Conservation (phyloP, 92 coral and sea anemone genomes). For the Parazoanthus darwini region DNA sequence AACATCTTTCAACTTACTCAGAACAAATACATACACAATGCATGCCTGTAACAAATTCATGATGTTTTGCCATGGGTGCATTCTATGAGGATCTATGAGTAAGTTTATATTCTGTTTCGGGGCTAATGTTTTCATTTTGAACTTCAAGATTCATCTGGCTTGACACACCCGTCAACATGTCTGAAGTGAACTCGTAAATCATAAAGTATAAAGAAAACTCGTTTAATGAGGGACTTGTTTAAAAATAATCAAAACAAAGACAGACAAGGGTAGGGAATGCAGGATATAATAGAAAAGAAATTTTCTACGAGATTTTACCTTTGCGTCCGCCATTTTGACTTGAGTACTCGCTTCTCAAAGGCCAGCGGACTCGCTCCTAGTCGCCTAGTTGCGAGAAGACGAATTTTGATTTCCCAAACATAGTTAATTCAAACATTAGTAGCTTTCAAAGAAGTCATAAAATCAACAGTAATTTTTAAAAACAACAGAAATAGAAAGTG, state of each 20-base stretch:
- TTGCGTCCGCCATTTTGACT: constrained; percentile 80
- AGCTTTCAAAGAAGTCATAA: not conserved
- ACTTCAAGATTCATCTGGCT: no score
- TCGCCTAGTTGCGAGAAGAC: constrained; percentile 23
- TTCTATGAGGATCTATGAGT: no score
- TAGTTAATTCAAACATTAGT: not conserved
- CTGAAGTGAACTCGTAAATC: not conserved
- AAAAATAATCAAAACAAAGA: no score
- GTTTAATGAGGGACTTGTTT: no score
- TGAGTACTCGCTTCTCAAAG: not conserved
- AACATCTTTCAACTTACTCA: not conserved
- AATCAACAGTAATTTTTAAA: not conserved
- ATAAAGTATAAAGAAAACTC: no score
- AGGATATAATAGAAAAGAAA: no score
- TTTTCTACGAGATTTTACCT: constrained; percentile 33
- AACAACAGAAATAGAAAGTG: not conserved
- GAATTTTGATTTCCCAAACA: not conserved
- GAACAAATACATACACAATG: not conserved
- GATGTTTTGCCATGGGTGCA: no score
- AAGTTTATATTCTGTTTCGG: no score
- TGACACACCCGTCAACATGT: not conserved
- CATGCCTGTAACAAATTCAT: not conserved
- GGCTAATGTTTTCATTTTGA: no score
- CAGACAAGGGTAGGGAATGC: no score
- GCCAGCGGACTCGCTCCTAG: constrained; percentile 33